These are phyloP conservation scores for Eupeodes latifasciatus DNA, from an alignment of 2,888 invertebrate species.

Conservation along the genomic window DNA sequence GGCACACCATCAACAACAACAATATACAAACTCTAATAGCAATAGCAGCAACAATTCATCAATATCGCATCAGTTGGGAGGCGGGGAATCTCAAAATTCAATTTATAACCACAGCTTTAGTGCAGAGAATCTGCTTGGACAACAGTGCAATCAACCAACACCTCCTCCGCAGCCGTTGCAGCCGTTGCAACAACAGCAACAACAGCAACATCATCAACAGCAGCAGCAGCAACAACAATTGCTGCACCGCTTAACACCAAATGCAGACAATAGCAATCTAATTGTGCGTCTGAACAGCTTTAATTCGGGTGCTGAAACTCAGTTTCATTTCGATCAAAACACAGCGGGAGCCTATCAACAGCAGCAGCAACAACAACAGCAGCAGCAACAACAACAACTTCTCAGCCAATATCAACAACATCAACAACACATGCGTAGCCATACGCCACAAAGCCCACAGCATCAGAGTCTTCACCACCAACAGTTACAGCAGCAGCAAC, in stretches of 20 bases:
- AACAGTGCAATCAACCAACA: slow-evolving; percentile 79
- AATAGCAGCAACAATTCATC: slow-evolving; percentile 83
- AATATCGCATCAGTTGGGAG: slow-evolving; percentile 82
- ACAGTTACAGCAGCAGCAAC: slow-evolving; percentile 81
- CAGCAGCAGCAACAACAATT: slow-evolving; percentile 74
- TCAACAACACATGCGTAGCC: slow-evolving; percentile 80
- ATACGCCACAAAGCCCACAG: slow-evolving; percentile 80
- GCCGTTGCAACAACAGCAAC: slow-evolving; percentile 64
- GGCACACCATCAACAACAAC: slow-evolving; percentile 80
- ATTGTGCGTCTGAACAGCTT: slow-evolving; percentile 82
- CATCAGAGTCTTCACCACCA: slow-evolving; percentile 81
- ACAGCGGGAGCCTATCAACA: slow-evolving; percentile 81
- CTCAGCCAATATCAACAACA: slow-evolving; percentile 77
- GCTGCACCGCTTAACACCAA: slow-evolving; percentile 81
- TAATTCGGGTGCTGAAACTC: slow-evolving; percentile 79
- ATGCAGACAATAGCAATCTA: slow-evolving; percentile 80
- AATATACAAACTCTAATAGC: slow-evolving; percentile 81
- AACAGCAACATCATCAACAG: slow-evolving; percentile 67
- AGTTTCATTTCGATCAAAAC: slow-evolving; percentile 82
- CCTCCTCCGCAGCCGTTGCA: slow-evolving; percentile 78
- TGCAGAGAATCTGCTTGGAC: slow-evolving; percentile 81
- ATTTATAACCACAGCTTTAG: slow-evolving; percentile 83
- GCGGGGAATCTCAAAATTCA: slow-evolving; percentile 83
- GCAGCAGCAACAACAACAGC: slow-evolving; percentile 78
- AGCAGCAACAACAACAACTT: slow-evolving; percentile 78